Base-by-base conservation (phyloP, 2,797 vertebrate genomes). In the Crypturellus tataupa region DNA sequence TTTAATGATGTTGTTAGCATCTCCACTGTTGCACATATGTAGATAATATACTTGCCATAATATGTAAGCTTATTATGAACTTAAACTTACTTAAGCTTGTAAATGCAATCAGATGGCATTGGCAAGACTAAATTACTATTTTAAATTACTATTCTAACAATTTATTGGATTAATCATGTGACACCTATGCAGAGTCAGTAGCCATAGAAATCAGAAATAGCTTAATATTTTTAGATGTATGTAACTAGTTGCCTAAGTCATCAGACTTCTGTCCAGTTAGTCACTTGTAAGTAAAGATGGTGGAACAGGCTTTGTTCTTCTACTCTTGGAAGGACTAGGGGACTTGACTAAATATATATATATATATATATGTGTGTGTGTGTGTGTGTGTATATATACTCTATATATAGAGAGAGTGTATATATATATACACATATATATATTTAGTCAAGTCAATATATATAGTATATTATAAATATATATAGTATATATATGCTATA, bases 111-210 rank as follows among this genome's bases (percentile, higher is more conserved):
- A 70, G 76, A 56, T 86, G 82, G 63, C 35, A 68, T 91, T 85
- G 73, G 16, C 15, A 89, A 87, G 35, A 72, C 53, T 67, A 82
- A 90, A 70, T 94, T 92, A 33, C 44, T 84, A 12, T 80, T 89
- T 77, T 95, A 85, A 91, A 94, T 94, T 86, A 85, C 35, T 58
- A 15, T 80, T 95, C 31, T 79, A 71, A 69, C 1, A 62, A 3
- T 2, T 25, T 87, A 0, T 68, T 31, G 47, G 67, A 47, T 33
- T 82, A 91, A 75, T 80, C 12, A 68, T 85, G 53, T 49, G 56
- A 60, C 9, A 12, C 3, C 2, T 73, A 85, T 78, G 42, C 63
- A 58, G 65, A 42, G 78, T 85, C 93, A 73, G 12, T 75, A 67
- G 24, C 85, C 87, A 60, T 24, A 84, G 78, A 95, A 96, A 68